Evolutionary conservation across 2,888 invertebrate species (phyloP), one percentile per base, ranked within the genome.

Genomic region (Papilio gigon): DNA sequence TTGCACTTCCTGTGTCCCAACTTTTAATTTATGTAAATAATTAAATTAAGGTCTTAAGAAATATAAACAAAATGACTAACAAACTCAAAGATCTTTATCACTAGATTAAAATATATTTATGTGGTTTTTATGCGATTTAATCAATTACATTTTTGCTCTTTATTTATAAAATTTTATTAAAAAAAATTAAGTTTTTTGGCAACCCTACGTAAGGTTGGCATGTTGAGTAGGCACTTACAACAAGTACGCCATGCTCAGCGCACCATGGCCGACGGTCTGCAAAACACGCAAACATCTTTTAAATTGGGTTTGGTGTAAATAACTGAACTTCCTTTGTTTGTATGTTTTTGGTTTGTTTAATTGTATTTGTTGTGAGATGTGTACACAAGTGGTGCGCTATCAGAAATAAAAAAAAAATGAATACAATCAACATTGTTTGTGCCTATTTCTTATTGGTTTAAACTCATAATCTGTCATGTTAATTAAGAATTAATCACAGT

Each of bases 211-310:
- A 40, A 2, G 35, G 25, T 60, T n/a, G 25, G 40, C 25, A 40
- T 25, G 25, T 50, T 25, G 40, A 25, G 17, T n/a, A 17, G 17
- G 25, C 4, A 37, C 40, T 59, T 58, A 33, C 20, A 4, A 3
- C 17, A 35, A 12, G 59, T 22, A 60, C 60, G 14, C 12, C 60
- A 37, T n/a, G 6, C 22, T 60, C 17, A 25, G 40, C 37, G 40
- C 25, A 27, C 37, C 60, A 40, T 40, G n/a, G n/a, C 22, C 25
- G 40, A n/a, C 37, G 25, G 20, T 30, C 56, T 30, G 30, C 40
- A 35, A 60, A 40, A 58, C 40, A 60, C 60, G 40, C 60, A 60
- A 60, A 60, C n/a, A 60, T 2, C 37, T 40, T 30, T 60, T 60
- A 25, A 60, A 60, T 40, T 60, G 40, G 40, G 60, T 9, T 60